These are phyloP conservation scores for Dryobotodes eremita DNA, from an alignment of 2,888 invertebrate species.

Conservation along the genomic window DNA sequence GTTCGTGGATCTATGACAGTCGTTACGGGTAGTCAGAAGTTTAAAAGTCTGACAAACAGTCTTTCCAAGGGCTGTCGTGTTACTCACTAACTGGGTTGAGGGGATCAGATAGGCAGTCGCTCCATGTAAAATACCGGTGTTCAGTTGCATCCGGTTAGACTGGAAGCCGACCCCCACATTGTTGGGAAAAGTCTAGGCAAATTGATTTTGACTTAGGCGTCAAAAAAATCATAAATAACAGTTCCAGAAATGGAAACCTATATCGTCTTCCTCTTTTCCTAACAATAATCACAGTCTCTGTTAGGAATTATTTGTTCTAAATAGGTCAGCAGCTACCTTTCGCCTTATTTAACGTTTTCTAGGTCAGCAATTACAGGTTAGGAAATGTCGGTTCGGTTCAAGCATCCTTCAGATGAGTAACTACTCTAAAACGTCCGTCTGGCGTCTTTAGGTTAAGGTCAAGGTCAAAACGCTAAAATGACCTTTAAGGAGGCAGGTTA, in stretches of 20 bases:
- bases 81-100: no score
- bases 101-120: no score
- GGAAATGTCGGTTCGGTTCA: constrained; percentile 8
- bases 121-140: no score
- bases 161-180: no score
- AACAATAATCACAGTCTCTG: background rate
- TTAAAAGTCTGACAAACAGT: no score
- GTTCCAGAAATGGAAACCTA: no score
- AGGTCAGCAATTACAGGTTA: constrained; percentile 6
- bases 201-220: background rate
- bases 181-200: no score
- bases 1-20: no score
- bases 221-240: background rate
- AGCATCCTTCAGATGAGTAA: constrained; percentile 7
- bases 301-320: background rate
- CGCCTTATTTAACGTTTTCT: background rate
- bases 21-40: no score
- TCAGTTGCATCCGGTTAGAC: no score
- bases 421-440: background rate
- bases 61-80: no score
- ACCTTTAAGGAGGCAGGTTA: background rate
- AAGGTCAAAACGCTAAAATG: background rate
- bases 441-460: background rate
- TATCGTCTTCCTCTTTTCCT: background rate
- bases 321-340: background rate